phyloP scores from a whole-genome alignment of 1,140 invertebrate species.

The Drosophila nannoptera region DNA sequence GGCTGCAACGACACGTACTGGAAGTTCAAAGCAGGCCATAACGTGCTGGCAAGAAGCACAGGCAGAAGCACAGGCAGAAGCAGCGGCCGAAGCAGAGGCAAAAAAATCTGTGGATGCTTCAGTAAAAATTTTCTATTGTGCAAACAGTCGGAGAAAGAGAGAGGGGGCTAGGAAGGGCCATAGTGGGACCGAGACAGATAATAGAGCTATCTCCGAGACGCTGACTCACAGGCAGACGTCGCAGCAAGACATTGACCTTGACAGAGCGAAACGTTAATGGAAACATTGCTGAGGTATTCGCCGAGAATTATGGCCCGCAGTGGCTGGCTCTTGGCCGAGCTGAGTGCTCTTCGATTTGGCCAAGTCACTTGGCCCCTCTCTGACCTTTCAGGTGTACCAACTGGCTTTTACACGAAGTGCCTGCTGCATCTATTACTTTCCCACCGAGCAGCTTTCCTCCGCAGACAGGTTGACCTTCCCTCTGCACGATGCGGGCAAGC shows the following conservation, averaged over 20 bases:
- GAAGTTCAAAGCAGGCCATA: conserved; percentile 50
- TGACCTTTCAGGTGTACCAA: conserved; percentile 20
- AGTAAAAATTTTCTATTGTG: conserved; percentile 56
- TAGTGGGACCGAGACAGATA: neutral
- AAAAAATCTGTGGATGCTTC: conserved; percentile 37
- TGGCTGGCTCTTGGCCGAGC: neutral
- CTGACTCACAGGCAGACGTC: conserved; percentile 19
- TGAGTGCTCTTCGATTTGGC: conserved; percentile 8
- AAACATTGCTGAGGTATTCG: conserved; percentile 29
- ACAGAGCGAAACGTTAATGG: conserved; percentile 43
- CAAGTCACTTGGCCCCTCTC: conserved; percentile 11
- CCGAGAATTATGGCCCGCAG: conserved; percentile 1
- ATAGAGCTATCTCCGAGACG: conserved; percentile 16
- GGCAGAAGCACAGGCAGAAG: neutral
- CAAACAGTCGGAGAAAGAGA: conserved; percentile 1
- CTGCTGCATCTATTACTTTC: conserved; percentile 8
- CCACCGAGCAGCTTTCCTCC: conserved; percentile 11
- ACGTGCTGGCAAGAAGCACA: conserved; percentile 46
- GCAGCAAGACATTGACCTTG: conserved; percentile 48
- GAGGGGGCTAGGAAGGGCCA: conserved; percentile 5
- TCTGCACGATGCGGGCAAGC: conserved; percentile 3
- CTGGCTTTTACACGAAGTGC: conserved; percentile 6
- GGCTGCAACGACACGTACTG: conserved; percentile 19
- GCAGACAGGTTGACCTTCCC: conserved; percentile 28
- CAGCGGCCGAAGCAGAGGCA: neutral